Evolutionary conservation across 2,888 invertebrate species (phyloP), one percentile per base, ranked within the genome.

Genomic region (Protophormia terraenovae): DNA sequence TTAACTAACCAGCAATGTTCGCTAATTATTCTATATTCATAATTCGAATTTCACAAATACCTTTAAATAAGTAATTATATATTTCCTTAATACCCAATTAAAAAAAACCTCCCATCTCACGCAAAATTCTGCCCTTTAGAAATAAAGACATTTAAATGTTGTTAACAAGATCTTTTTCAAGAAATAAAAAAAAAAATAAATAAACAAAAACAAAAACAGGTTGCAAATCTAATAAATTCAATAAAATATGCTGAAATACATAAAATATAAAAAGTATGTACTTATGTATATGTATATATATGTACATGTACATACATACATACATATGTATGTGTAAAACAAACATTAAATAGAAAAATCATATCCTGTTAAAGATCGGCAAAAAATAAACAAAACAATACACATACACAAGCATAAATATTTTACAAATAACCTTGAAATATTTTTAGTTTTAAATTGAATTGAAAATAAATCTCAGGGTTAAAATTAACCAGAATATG

Each of bases 351-450:
- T 38, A 45, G 3, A 73, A 66, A n/a, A 58, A 58, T 71, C 64
- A 66, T 77, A 77, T 83, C 82, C 82, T 83, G 82, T 67, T 35
- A 35, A 58, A 64, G 71, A 77, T 71, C 82, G 76, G 66, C 7
- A 55, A 67, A 73, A 35, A 29, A 2, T 19, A 14, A 24, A 38
- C 8, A 32, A 7, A 55, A 3, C 27, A 3, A 27, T n/a, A 24
- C 3, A 32, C 6, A 47, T 7, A 47, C 19, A 45, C 45, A 29
- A 14, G 19, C 10, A 41, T 22, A 16, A 16, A 32, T 50, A 50
- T 22, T 73, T 58, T 22, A 73, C 60, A 50, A 24, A 53, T 69
- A 81, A 81, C 80, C 80, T 80, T 80, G 80, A 80, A 67, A 80
- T 22, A n/a, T n/a, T n/a, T n/a, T n/a, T n/a, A 32, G 50, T 27